These are phyloP conservation scores for Athalia cordata DNA, from an alignment of 2,888 invertebrate genomes.

Conservation along the genomic window DNA sequence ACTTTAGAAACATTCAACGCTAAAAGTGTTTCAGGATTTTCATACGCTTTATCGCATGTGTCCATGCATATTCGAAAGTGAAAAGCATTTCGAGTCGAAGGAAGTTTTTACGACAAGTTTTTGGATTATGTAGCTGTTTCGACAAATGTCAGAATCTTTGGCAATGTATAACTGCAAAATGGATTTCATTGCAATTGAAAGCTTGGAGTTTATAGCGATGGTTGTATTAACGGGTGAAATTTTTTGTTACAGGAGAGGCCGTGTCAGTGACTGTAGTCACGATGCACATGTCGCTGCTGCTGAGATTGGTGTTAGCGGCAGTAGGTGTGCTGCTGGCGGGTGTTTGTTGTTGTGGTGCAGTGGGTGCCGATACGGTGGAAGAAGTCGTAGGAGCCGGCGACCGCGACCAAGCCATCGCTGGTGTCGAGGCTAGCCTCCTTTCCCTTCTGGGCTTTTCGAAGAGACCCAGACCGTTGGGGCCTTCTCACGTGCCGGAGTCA, in stretches of 20 bases:
- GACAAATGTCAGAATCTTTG: no score
- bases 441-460: conserved; percentile 78
- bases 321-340: conserved; percentile 66
- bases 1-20: no score
- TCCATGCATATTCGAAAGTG: no score
- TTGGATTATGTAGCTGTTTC: no score
- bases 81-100: no score
- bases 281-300: conserved; percentile 72
- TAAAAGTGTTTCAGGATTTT: no score
- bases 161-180: no score
- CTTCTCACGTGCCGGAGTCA: conserved; percentile 83
- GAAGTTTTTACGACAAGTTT: no score
- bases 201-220: no score
- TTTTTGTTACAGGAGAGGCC: conserved; percentile 66
- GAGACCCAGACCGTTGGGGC: conserved; percentile 76
- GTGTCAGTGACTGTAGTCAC: conserved; percentile 68
- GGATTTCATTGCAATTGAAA: no score
- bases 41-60: no score
- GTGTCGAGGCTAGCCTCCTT: conserved; percentile 78
- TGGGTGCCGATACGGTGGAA: conserved; percentile 62
- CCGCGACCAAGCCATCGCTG: conserved; percentile 71
- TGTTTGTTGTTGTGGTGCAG: conserved; percentile 66
- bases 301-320: conserved; percentile 71
- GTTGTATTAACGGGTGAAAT: not conserved
- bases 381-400: conserved; percentile 57